Evolutionary conservation across 1,140 invertebrate genomes (phyloP).

Genomic region (Tetramorium alpestre): DNA sequence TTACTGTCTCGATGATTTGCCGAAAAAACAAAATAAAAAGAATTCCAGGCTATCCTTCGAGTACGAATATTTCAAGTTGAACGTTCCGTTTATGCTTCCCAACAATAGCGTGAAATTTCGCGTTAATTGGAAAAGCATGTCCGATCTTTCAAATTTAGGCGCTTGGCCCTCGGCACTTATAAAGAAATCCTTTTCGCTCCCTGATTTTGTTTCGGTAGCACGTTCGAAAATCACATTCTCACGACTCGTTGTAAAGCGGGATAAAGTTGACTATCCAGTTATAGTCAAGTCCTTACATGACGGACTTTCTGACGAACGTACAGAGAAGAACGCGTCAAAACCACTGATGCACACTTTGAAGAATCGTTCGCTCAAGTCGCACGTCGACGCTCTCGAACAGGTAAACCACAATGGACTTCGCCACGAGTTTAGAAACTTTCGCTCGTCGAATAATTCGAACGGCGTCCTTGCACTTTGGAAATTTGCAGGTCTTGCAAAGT

Average conservation of each 20-base stretch:
- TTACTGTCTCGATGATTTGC: conserved; percentile 63
- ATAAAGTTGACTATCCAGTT: not conserved
- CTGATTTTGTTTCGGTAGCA: conserved; percentile 5
- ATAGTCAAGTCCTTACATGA: not conserved
- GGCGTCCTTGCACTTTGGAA: conserved; percentile 22
- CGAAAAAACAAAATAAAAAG: conserved; percentile 72
- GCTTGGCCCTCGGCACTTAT: conserved; percentile 15
- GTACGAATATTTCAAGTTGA: conserved; percentile 56
- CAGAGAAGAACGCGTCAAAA: not conserved
- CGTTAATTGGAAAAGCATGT: not conserved
- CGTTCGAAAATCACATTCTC: not conserved
- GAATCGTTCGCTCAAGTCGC: conserved; percentile 27
- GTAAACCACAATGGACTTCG: conserved; percentile 60
- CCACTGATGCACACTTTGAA: not conserved
- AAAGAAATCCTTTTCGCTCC: conserved; percentile 64
- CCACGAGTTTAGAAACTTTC: conserved; percentile 22
- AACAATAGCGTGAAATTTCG: not conserved
- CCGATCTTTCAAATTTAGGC: conserved; percentile 8
- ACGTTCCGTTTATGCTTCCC: not conserved
- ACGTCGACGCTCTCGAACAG: conserved; percentile 48
- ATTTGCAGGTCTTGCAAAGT: not conserved
- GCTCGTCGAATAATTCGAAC: not conserved
- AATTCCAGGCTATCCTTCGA: conserved; percentile 76
- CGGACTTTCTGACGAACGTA: not conserved
- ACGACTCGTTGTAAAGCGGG: too few species aligned